A percentile compares a stretch with the other conserved stretches of the same genome.
Evolutionary conservation across 2,113 vertebrate species (phyloP).

Genomic region (Lota lota): DNA sequence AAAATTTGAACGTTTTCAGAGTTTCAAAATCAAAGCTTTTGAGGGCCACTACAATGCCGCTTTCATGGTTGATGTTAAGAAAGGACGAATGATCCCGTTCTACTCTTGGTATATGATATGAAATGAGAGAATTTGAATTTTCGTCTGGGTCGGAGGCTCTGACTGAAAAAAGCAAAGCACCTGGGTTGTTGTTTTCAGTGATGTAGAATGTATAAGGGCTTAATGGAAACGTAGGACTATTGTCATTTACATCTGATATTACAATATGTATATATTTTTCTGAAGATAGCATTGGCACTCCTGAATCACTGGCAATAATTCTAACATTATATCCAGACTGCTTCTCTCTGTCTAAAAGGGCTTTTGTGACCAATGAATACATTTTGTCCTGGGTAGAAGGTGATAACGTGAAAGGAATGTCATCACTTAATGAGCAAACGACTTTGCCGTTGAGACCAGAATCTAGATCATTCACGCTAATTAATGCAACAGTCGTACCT

Average conservation of each 20-base stretch:
- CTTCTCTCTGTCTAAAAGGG: conserved; percentile 60
- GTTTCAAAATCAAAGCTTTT: conserved; percentile 31
- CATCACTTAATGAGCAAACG: conserved; percentile 32
- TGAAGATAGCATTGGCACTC: conserved; percentile 49
- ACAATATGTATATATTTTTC: conserved; percentile 48
- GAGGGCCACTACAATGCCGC: conserved; percentile 26
- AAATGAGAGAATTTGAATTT: background rate
- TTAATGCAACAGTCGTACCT: conserved; percentile 58
- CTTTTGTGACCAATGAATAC: conserved; percentile 65
- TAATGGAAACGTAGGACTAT: conserved; percentile 41
- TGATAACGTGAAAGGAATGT: conserved; percentile 61
- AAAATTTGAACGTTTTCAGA: conserved; percentile 26
- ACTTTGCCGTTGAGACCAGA: conserved; percentile 64
- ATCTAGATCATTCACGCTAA: conserved; percentile 63
- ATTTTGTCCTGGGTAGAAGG: conserved; percentile 60
- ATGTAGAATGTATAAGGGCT: conserved; percentile 30
- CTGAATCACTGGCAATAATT: conserved; percentile 53
- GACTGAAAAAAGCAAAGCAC: conserved; percentile 19
- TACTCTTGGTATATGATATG: background rate
- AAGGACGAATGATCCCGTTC: conserved; percentile 1
- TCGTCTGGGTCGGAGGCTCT: conserved; percentile 26
- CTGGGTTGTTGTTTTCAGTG: conserved; percentile 36
- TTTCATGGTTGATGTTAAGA: conserved; percentile 37
- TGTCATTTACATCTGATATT: conserved; percentile 62
- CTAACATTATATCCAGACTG: conserved; percentile 45